Conservation (phyloP, 2,113 vertebrate genomes). For the Zapus hudsonius region DNA sequence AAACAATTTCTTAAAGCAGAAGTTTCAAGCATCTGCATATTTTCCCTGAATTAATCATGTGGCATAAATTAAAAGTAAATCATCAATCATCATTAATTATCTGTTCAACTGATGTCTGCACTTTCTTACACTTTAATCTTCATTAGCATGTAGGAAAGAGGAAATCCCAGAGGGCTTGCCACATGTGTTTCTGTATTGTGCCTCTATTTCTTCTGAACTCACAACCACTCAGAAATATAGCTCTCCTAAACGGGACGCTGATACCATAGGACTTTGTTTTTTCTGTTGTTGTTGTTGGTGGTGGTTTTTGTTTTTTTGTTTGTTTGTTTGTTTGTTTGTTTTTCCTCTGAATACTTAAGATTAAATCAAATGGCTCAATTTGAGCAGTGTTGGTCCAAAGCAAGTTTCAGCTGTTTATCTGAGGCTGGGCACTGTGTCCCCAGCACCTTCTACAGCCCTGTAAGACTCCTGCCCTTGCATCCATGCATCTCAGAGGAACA, state of each 20-base stretch:
- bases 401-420: constrained; percentile 39
- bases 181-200: constrained; percentile 72
- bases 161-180: constrained; percentile 67
- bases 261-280: too few species aligned
- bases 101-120: constrained; percentile 75
- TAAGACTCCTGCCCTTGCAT: not conserved
- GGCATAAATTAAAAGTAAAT: constrained; percentile 79
- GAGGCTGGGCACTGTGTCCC: not conserved
- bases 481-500: not conserved
- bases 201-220: constrained; percentile 62
- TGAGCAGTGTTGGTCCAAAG: constrained; percentile 61
- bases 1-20: constrained; percentile 42
- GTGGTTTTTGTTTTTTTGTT: too few species aligned
- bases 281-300: too few species aligned
- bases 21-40: constrained; percentile 64
- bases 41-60: constrained; percentile 72
- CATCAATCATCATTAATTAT: constrained; percentile 84
- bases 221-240: constrained; percentile 63
- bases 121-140: constrained; percentile 81
- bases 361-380: constrained; percentile 76
- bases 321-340: too few species aligned
- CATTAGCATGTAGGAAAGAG: constrained; percentile 76
- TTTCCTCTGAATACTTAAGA: constrained; percentile 73
- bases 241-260: constrained; percentile 60
- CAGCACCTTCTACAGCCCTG: constrained; percentile 54